phyloP scores from a whole-genome alignment of 2,888 invertebrate genomes.

The Phorcus lineatus region DNA sequence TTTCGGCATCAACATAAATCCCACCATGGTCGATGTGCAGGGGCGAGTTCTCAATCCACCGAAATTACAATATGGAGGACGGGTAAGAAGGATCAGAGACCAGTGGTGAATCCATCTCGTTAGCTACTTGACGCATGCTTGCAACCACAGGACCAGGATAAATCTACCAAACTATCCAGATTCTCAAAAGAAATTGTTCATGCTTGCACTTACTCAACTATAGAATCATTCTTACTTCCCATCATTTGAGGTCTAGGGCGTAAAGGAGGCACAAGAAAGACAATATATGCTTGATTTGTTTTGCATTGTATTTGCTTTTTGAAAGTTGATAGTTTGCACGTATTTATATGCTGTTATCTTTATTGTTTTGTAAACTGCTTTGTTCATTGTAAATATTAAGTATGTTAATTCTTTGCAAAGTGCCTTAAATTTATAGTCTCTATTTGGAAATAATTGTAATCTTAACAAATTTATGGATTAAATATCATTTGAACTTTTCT shows the following conservation, averaged over 20 bases:
- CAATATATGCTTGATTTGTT: slow-evolving; percentile 7
- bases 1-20: slow-evolving; percentile 97
- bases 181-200: not conserved
- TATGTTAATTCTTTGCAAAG: not conserved
- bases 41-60: slow-evolving; percentile 97
- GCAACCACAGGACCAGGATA: not conserved
- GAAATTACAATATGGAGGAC: slow-evolving; percentile 97
- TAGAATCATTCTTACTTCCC: not conserved
- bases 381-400: no score
- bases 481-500: not conserved
- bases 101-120: not conserved
- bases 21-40: slow-evolving; percentile 99
- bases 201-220: not conserved
- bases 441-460: not conserved
- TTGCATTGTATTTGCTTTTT: slow-evolving; percentile 15
- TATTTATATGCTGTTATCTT: not conserved
- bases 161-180: not conserved
- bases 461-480: not conserved
- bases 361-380: not conserved
- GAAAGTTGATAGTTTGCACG: not conserved
- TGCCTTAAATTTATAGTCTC: not conserved
- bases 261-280: not conserved
- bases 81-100: slow-evolving; percentile 81
- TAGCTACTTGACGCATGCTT: not conserved
- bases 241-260: not conserved